These are phyloP conservation scores for Nemoura dubitans DNA, from an alignment of 2,888 invertebrate genomes.

Conservation along the genomic window DNA sequence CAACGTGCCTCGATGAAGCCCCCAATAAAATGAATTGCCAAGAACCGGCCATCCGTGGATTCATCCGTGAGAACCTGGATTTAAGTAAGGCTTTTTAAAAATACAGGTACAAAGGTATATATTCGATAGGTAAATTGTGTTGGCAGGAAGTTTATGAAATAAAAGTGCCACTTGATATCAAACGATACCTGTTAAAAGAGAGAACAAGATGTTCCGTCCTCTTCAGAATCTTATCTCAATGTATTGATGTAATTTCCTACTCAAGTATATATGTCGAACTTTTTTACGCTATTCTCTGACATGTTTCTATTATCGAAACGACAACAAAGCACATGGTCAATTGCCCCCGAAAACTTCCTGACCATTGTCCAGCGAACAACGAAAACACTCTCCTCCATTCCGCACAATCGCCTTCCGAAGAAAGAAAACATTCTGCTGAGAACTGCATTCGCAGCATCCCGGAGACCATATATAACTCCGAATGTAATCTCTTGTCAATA, in stretches of 20 bases:
- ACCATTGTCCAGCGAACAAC: not conserved
- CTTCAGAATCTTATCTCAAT: not conserved
- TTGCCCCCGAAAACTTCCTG: not conserved
- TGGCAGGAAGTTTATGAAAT: not conserved
- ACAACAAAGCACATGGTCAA: not conserved
- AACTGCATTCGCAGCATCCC: not conserved
- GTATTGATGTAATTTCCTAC: not conserved
- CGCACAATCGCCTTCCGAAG: not conserved
- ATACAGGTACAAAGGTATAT: not conserved
- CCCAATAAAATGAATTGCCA: not conserved
- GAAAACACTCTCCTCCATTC: not conserved
- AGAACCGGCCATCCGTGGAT: not conserved
- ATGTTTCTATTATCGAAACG: not conserved
- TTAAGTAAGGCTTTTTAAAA: no score
- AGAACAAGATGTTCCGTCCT: not conserved
- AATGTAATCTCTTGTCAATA: constrained; percentile 10
- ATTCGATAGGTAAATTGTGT: not conserved
- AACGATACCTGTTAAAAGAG: not conserved
- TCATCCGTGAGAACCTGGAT: not conserved
- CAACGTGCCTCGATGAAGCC: not conserved
- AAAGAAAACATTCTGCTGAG: not conserved
- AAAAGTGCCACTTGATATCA: constrained; percentile 7
- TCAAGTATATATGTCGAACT: not conserved
- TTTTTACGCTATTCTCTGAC: not conserved
- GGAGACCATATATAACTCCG: not conserved